Evolutionary conservation across 2,797 vertebrate genomes (phyloP).

Genomic region (Clarias platycephalus): DNA sequence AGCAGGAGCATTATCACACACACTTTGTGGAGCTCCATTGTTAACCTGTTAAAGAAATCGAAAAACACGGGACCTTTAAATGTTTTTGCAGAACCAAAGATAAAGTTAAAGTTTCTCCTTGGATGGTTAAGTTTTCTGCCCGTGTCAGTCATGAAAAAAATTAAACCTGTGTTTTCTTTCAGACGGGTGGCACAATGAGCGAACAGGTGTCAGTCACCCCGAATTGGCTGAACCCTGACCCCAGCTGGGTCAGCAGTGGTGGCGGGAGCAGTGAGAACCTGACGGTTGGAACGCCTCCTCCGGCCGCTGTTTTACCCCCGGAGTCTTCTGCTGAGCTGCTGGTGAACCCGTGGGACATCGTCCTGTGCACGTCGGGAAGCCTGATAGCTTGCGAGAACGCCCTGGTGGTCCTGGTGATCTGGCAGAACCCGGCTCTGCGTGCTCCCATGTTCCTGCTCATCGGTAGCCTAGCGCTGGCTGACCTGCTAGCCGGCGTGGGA

Average conservation of each 20-base stretch:
- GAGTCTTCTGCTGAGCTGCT: slow-evolving; percentile 73
- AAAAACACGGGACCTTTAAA: no score
- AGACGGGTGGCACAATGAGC: slow-evolving; percentile 90
- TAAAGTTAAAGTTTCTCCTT: neutral
- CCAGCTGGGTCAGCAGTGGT: slow-evolving; percentile 79
- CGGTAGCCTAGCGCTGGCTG: slow-evolving; percentile 94
- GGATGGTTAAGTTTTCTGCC: neutral
- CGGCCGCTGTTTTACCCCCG: slow-evolving; percentile 72
- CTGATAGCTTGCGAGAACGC: slow-evolving; percentile 98
- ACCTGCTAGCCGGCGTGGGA: slow-evolving; percentile 93
- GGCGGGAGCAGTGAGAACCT: slow-evolving; percentile 79
- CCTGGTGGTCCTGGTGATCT: slow-evolving; percentile 96
- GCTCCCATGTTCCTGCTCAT: slow-evolving; percentile 98
- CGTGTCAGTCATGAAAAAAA: neutral
- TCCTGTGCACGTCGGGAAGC: slow-evolving; percentile 93
- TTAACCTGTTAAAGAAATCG: no score
- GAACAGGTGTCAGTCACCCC: slow-evolving; percentile 86
- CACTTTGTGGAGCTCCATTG: no score
- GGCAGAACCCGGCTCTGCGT: slow-evolving; percentile 92
- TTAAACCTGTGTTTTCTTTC: slow-evolving; percentile 48
- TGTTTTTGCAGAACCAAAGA: no score
- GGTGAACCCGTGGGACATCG: slow-evolving; percentile 98
- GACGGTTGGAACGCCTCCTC: slow-evolving; percentile 76
- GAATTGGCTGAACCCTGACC: slow-evolving; percentile 86
- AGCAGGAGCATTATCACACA: no score